These are phyloP conservation scores for Corydoras sp. DNA, from an alignment of 2,113 vertebrate species.

Conservation along the genomic window DNA sequence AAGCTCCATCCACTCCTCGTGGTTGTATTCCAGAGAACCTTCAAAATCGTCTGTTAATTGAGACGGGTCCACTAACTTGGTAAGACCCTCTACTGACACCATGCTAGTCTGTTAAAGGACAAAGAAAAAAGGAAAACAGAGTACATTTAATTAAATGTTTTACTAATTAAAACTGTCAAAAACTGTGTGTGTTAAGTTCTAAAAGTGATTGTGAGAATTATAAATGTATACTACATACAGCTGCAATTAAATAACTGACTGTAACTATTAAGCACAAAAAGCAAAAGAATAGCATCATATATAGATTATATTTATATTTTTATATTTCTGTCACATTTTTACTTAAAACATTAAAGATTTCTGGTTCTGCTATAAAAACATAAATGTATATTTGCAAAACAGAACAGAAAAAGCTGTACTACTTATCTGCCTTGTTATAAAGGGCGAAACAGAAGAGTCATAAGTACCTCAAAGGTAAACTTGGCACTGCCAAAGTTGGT, in stretches of 20 bases:
- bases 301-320: too few species aligned
- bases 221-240: too few species aligned
- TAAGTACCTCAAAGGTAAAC: constrained; percentile 93
- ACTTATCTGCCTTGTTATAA: neutral
- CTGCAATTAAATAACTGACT: too few species aligned
- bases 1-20: constrained; percentile 94
- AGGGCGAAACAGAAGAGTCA: neutral
- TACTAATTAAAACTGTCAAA: too few species aligned
- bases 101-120: constrained; percentile 78
- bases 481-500: constrained; percentile 98
- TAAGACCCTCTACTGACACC: constrained; percentile 95
- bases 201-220: too few species aligned
- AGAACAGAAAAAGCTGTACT: neutral
- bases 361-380: too few species aligned
- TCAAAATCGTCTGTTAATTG: constrained; percentile 97
- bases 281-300: too few species aligned
- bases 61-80: constrained; percentile 94
- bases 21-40: constrained; percentile 94
- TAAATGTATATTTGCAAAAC: neutral
- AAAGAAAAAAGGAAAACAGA: neutral
- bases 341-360: too few species aligned
- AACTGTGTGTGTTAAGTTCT: too few species aligned
- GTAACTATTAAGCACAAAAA: too few species aligned
- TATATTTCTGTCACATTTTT: too few species aligned
- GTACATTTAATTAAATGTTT: too few species aligned